Conservation (phyloP, 2,888 invertebrate species). For the Eupithecia insigniata region DNA sequence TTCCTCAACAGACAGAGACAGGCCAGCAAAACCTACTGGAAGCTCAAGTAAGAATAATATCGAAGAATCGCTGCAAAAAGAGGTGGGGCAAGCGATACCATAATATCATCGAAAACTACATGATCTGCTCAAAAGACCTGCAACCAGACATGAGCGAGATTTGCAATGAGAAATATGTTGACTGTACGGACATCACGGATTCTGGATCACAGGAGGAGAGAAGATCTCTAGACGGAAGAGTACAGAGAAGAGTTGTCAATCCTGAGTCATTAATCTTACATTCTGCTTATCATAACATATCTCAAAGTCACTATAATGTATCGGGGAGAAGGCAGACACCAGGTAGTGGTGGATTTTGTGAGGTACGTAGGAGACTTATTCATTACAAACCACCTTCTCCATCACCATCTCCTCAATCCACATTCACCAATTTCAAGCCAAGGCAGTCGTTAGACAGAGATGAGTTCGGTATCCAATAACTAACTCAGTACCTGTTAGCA, state of each 20-base stretch:
- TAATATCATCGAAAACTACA: conserved; percentile 69
- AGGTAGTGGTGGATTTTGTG: conserved; percentile 68
- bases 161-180: conserved; percentile 69
- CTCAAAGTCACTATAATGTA: conserved; percentile 38
- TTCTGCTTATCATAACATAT: conserved; percentile 58
- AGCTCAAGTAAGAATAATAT: conserved; percentile 51
- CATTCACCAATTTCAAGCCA: not conserved
- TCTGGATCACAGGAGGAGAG: conserved; percentile 52
- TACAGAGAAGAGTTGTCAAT: conserved; percentile 38
- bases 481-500: too few species aligned
- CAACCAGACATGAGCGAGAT: conserved; percentile 57
- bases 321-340: conserved; percentile 43
- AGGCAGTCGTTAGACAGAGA: not conserved
- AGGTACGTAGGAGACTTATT: conserved; percentile 51
- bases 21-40: conserved; percentile 52
- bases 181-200: conserved; percentile 64
- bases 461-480: too few species aligned
- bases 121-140: conserved; percentile 65
- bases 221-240: conserved; percentile 41
- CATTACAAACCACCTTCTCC: not conserved
- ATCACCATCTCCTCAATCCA: not conserved
- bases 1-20: conserved; percentile 39
- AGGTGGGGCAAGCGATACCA: conserved; percentile 64
- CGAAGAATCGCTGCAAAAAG: conserved; percentile 56
- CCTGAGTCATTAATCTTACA: conserved; percentile 51